Conservation (phyloP, 2,797 vertebrate species). For the Apogon hyalosoma region DNA sequence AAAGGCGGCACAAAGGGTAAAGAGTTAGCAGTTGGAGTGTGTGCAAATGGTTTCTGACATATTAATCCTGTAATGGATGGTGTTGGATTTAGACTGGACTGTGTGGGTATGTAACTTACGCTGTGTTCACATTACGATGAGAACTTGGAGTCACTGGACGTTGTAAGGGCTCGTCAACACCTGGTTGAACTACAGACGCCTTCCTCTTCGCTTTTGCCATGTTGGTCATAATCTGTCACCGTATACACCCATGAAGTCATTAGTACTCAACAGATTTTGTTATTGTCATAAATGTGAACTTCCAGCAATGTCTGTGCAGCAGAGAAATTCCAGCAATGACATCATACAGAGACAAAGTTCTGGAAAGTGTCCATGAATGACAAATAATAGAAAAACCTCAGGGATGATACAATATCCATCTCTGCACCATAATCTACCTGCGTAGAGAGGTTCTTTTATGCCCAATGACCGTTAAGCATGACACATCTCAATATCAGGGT, state of each 20-base stretch:
- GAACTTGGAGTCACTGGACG: slow-evolving; percentile 90
- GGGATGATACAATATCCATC: neutral
- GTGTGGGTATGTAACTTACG: slow-evolving; percentile 65
- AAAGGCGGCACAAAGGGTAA: too few relatives aligned
- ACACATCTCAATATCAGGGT: slow-evolving; percentile 1
- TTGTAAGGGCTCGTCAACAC: slow-evolving; percentile 88
- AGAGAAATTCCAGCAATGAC: neutral
- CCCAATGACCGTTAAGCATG: neutral
- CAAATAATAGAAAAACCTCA: slow-evolving; percentile 2
- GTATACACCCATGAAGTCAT: neutral
- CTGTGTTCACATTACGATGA: slow-evolving; percentile 73
- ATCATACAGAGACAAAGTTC: neutral
- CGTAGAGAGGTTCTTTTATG: too few relatives aligned
- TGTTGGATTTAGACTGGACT: too few relatives aligned
- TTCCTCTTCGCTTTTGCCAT: slow-evolving; percentile 87
- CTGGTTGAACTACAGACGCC: slow-evolving; percentile 69
- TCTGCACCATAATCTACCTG: neutral
- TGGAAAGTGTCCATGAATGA: neutral
- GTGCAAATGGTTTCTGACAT: neutral
- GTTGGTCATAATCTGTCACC: slow-evolving; percentile 94
- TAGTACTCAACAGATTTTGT: too few relatives aligned
- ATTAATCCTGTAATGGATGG: neutral
- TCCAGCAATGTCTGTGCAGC: neutral
- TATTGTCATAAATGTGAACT: neutral
- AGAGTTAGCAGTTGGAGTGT: too few relatives aligned